These are phyloP conservation scores for Drosophila melanica DNA, from an alignment of 1,140 invertebrate species.

Conservation along the genomic window DNA sequence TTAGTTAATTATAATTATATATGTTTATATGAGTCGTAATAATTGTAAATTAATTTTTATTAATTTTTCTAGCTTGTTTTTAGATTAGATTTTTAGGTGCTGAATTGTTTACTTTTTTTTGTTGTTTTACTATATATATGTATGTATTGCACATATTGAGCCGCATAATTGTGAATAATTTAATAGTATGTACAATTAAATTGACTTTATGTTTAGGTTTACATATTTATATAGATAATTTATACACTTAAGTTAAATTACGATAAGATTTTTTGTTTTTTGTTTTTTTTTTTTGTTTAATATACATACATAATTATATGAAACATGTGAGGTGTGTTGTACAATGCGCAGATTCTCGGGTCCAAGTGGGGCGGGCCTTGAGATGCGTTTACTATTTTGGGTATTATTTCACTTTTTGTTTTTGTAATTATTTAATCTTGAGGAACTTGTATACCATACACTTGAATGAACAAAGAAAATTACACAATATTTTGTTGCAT, in stretches of 20 bases:
- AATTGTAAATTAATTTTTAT: constrained; percentile 33
- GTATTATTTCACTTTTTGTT: constrained; percentile 15
- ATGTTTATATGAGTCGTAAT: constrained; percentile 31
- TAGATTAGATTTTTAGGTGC: constrained; percentile 29
- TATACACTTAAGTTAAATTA: neutral
- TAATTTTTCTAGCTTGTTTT: constrained; percentile 61
- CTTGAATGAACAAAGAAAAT: constrained; percentile 83
- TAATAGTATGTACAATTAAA: constrained; percentile 66
- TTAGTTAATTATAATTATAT: constrained; percentile 29
- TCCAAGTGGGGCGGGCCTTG: constrained; percentile 20
- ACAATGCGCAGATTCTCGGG: constrained; percentile 51
- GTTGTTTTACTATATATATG: neutral
- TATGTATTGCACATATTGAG: constrained; percentile 64
- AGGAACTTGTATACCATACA: constrained; percentile 84
- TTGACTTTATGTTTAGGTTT: constrained; percentile 49
- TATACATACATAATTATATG: constrained; percentile 56
- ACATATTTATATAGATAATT: constrained; percentile 31
- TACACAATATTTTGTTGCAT: constrained; percentile 81
- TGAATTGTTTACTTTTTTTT: constrained; percentile 7
- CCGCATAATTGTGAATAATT: constrained; percentile 26
- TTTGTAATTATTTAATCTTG: constrained; percentile 77
- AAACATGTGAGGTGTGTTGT: constrained; percentile 72
- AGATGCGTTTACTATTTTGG: constrained; percentile 61
- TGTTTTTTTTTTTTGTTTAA: constrained; percentile 22
- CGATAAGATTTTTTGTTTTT: constrained; percentile 22